These are phyloP conservation scores for Aurelia aurita DNA, from an alignment of 30 jellyfish, hydroid and myxozoan species.

Conservation along the genomic window DNA sequence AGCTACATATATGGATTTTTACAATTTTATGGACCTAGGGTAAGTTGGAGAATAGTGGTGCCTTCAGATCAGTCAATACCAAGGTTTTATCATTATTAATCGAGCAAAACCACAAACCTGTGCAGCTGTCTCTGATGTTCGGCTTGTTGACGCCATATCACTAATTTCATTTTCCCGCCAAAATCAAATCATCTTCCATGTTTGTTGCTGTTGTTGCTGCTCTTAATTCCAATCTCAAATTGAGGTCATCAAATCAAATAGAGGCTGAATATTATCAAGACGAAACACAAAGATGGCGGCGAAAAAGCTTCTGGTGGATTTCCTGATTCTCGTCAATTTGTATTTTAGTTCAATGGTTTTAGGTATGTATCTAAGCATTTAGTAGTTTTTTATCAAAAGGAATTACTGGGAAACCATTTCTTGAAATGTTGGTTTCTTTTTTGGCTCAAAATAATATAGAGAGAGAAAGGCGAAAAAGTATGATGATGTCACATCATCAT, in stretches of 20 bases:
- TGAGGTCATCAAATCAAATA: background rate
- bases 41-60: too few species aligned
- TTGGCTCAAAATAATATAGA: background rate
- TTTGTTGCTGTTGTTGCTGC: slow-evolving; percentile 3
- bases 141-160: background rate
- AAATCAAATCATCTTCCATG: background rate
- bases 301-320: background rate
- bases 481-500: too few species aligned
- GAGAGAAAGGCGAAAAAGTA: background rate
- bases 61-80: too few species aligned
- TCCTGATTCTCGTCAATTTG: background rate
- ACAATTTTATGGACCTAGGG: too few species aligned
- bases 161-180: slow-evolving; percentile 30
- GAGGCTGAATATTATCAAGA: slow-evolving; percentile 51
- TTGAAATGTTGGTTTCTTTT: too few species aligned
- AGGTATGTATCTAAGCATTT: slow-evolving; percentile 6
- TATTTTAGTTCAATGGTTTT: background rate
- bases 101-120: slow-evolving; percentile 18
- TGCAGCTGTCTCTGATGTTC: slow-evolving; percentile 21
- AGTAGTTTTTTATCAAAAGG: too few species aligned
- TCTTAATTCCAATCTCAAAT: background rate
- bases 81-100: too few species aligned
- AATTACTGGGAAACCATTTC: too few species aligned
- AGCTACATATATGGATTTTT: too few species aligned
- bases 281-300: slow-evolving; percentile 39